Evolutionary conservation across 2,888 invertebrate species (phyloP), one percentile per base, ranked within the genome.

Genomic region (Orthosia gracilis): DNA sequence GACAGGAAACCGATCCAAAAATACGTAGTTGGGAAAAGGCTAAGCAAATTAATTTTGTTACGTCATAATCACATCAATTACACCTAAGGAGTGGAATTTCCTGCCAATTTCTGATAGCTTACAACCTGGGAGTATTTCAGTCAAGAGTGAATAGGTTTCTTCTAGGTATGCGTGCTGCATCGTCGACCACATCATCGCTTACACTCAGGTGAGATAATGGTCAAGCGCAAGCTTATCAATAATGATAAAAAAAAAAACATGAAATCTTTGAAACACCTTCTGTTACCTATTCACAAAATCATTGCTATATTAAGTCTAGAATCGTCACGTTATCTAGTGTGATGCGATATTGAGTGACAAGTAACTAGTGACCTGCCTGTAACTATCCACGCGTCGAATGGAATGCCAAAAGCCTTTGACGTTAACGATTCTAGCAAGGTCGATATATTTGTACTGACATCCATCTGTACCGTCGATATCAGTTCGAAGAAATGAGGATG

Each of bases 341-440:
- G 31, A 18, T 54, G n/a, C 12, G 1, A 0, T 63, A 58, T 75
- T 47, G 4, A 31, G 47, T 74, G 52, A 59, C 31, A 58, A 47
- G 45, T 58, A 21, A 31, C 62, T 17, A 40, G 31, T 67, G n/a
- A 31, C 40, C 13, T 2, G 26, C 15, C 11, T 23, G 31, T 55
- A 54, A 54, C 18, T 49, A 67, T 54, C 15, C 40, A 55, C 15
- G 50, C 31, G 50, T 12, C 23, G 50, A 61, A 62, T 71, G 21
- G 17, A 65, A 64, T n/a, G 54, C 21, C 59, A 59, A 65, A 61
- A 65, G 50, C 61, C 50, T 78, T 71, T 78, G 55, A 62, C 47
- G 15, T 63, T 18, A 63, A 63, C 47, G 31, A 17, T 69, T 69
- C 23, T 40, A 69, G 57, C 18, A 54, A 49, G 26, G 11, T 47